phyloP scores from a whole-genome alignment of 2,113 vertebrate genomes.

The Epinephelus fuscoguttatus region DNA sequence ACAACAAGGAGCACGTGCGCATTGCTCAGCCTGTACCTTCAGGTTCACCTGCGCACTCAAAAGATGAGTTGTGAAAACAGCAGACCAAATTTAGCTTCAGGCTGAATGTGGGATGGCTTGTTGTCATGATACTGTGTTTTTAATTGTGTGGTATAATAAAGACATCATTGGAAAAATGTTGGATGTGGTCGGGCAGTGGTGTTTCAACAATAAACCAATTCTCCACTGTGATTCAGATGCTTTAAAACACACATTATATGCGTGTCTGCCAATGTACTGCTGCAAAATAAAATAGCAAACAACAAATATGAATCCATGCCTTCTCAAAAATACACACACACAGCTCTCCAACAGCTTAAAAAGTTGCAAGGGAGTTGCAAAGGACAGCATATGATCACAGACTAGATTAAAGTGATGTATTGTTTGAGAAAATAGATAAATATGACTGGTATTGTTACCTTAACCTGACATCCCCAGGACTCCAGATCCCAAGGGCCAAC shows the following conservation, averaged over 20 bases:
- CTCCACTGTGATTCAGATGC: too few species aligned
- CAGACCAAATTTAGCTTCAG: not conserved
- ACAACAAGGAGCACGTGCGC: constrained; percentile 67
- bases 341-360: not conserved
- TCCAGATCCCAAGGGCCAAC: not conserved
- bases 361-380: not conserved
- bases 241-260: too few species aligned
- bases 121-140: not conserved
- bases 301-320: too few species aligned
- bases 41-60: constrained; percentile 7
- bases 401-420: not conserved
- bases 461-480: not conserved
- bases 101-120: not conserved
- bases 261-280: not conserved
- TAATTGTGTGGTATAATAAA: constrained; percentile 27
- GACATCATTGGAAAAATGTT: not conserved
- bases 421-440: not conserved
- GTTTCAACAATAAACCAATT: too few species aligned
- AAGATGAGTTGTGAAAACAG: constrained; percentile 68
- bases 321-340: too few species aligned
- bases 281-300: not conserved
- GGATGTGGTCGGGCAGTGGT: too few species aligned
- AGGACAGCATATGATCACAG: not conserved
- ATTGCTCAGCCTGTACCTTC: constrained; percentile 49
- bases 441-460: too few species aligned